Percentiles rank a stretch among this genome's conserved stretches.
Conservation (phyloP, 2,888 invertebrate species). For the Petrolisthes cinctipes region DNA sequence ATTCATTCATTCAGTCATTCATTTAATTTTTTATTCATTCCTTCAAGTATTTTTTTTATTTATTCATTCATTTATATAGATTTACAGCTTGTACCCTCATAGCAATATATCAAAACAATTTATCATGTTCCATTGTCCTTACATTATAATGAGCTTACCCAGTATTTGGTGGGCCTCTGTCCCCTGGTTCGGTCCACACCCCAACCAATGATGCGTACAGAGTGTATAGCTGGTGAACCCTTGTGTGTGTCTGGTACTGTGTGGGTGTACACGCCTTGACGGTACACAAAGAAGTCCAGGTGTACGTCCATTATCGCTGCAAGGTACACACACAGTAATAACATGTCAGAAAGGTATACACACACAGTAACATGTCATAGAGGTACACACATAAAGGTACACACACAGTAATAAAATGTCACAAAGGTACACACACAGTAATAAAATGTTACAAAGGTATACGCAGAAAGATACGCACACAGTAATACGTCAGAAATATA, state of each 20-base stretch:
- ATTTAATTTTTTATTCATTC: background rate
- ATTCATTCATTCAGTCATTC: too few species aligned
- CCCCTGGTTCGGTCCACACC: conserved; percentile 77
- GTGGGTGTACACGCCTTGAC: conserved; percentile 84
- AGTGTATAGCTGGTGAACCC: conserved; percentile 77
- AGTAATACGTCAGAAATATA: background rate
- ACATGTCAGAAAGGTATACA: background rate
- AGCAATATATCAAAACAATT: background rate
- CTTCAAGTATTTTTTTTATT: background rate
- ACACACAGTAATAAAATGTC: background rate
- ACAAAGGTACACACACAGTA: background rate
- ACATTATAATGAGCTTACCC: conserved; percentile 77
- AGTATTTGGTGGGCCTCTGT: conserved; percentile 80
- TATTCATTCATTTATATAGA: background rate
- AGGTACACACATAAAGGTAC: background rate
- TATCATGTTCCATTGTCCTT: too few species aligned
- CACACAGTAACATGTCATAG: too few species aligned
- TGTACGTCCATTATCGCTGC: conserved; percentile 89
- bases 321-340: background rate
- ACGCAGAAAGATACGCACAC: background rate
- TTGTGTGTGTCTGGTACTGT: conserved; percentile 71
- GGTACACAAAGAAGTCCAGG: conserved; percentile 93
- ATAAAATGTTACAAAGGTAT: background rate
- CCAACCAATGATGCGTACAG: conserved; percentile 93
- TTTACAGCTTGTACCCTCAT: too few species aligned